Evolutionary conservation across 2,888 invertebrate genomes (phyloP), one percentile per base, ranked within the genome.

Genomic region (Deilephila elpenor): DNA sequence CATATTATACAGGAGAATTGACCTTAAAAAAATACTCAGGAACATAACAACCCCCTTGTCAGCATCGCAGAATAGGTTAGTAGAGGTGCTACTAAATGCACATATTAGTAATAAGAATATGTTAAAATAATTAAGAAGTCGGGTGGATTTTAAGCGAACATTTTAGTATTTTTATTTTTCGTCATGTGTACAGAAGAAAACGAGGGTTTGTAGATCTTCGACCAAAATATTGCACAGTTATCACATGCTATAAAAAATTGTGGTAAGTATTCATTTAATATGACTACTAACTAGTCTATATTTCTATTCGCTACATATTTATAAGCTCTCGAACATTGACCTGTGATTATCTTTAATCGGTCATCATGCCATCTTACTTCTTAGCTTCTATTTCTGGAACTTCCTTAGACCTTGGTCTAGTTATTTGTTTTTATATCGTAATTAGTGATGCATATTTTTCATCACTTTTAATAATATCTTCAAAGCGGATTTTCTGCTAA

Each of bases 381-480:
- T 60, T 19, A n/a, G 60, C 14, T 14, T 62, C 61, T 62, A 62
- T 62, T 62, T 62, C 61, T 19, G 61, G 19, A 5, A 62, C 32
- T 62, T 62, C 61, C 61, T 62, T 62, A 32, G 61, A 19, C 61
- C 61, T 34, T 62, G 61, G 17, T 62, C 32, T 34, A 62, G 25
- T 25, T 25, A 25, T n/a, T 34, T 62, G 44, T 11, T 44, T 6
- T 62, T 19, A 14, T 32, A 62, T 34, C 19, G 34, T 32, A 62
- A n/a, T 19, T n/a, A 37, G 56, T 56, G n/a, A 56, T 56, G 17
- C 56, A 56, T 56, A n/a, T n/a, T 1, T 56, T 17, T 17, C 56
- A n/a, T 56, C 56, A n/a, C 56, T 56, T 56, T n/a, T 56, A 56
- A 56, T n/a, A n/a, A 19, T 56, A 6, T n/a, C 1, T 56, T 56